Evolutionary conservation across 2,113 vertebrate species (phyloP), one percentile per base, ranked within the genome.

Genomic region (Urocolius indicus): DNA sequence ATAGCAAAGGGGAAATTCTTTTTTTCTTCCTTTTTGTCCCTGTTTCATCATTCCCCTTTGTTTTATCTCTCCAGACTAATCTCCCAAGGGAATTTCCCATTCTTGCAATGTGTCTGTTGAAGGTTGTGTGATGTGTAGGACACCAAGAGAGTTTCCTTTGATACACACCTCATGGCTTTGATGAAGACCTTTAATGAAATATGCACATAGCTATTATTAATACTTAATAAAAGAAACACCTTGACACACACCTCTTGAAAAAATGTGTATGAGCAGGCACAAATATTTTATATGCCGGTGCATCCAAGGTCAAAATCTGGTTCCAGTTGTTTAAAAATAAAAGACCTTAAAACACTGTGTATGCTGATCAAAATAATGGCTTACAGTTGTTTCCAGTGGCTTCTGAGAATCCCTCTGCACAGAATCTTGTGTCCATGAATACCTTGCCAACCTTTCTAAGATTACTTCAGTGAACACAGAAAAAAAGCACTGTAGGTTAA

Each of bases 131-230:
- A 51, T 1, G 3, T 85, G 18, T 77, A 68, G 78, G 63, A 59
- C 59, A 91, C 12, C 65, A 52, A 51, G 54, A 81, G 18, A 83
- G 15, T 89, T 96, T 94, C 58, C 83, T 97, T 93, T 76, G 88
- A 91, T 88, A 86, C 41, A 19, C 3, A 48, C 16, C 20, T 86
- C 79, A 88, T 65, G 71, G 67, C 76, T 94, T 95, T 96, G 90
- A 61, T 91, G 62, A 55, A 76, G 41, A 87, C 84, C 72, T 94
- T 57, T 81, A 83, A 59, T 57, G 63, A 18, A 84, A 81, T 83
- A 57, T 54, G 46, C 18, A 79, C 82, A 48, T 29, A n/a, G 12
- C 23, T 83, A 59, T 55, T 69, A 80, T 83, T 77, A 92, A 80
- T 71, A 52, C 8, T 61, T 76, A 49, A 74, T 62, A 48, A 93